Percentiles rank a stretch among this genome's conserved stretches.
Conservation (phyloP, 2,888 invertebrate genomes). For the Dendrolimus houi region DNA sequence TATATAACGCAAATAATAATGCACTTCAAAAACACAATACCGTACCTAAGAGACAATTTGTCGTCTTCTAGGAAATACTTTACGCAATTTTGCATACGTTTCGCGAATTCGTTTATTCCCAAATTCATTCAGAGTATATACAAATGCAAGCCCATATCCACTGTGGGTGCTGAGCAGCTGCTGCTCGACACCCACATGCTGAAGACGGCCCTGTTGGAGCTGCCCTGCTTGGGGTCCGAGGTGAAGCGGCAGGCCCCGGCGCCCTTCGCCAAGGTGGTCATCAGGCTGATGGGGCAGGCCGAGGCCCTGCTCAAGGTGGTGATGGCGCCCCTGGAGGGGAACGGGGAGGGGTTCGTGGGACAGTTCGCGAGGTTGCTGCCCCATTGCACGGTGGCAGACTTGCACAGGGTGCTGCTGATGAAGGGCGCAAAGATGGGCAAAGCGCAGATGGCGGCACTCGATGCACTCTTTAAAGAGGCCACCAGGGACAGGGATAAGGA, state of each 20-base stretch:
- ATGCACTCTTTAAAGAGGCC: constrained; percentile 43
- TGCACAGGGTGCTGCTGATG: constrained; percentile 97
- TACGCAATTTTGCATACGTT: constrained; percentile 97
- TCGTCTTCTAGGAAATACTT: constrained; percentile 97
- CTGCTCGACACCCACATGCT: constrained; percentile 95
- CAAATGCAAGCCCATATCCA: constrained; percentile 92
- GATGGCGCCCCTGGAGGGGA: constrained; percentile 90
- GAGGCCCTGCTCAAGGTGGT: constrained; percentile 99
- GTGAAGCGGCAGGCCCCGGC: constrained; percentile 93
- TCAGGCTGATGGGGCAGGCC: constrained; percentile 95
- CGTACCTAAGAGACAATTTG: constrained; percentile 91
- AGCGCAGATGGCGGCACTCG: constrained; percentile 39
- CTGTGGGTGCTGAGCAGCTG: constrained; percentile 95
- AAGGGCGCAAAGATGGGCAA: constrained; percentile 81
- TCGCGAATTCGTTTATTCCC: constrained; percentile 96
- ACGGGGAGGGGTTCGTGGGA: constrained; percentile 86
- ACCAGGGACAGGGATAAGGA: constrained; percentile 11
- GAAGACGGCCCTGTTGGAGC: constrained; percentile 93
- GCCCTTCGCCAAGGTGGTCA: constrained; percentile 88
- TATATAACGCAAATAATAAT: constrained; percentile 94
- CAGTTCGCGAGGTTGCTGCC: constrained; percentile 94
- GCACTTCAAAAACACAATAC: constrained; percentile 91
- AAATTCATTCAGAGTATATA: constrained; percentile 94
- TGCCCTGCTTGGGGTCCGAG: constrained; percentile 94
- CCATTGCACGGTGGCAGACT: constrained; percentile 91